These are phyloP conservation scores for Zygogramma bicolorata DNA, from an alignment of 2,888 invertebrate species.

Conservation along the genomic window DNA sequence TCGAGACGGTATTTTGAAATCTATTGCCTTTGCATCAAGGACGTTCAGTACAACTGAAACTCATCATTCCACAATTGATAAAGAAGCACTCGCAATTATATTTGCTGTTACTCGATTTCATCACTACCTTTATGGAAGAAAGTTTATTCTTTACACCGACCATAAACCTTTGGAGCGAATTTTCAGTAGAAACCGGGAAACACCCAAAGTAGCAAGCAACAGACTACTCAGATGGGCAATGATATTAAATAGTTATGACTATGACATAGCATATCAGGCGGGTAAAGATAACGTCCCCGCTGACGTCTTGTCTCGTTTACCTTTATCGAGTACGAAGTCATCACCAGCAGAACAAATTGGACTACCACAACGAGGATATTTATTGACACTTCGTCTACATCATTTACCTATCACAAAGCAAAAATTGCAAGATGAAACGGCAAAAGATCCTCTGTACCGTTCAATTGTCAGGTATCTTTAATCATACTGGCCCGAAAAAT, in stretches of 20 bases:
- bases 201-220: constrained; percentile 9
- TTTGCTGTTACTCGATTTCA: constrained; percentile 28
- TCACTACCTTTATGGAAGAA: too few species aligned
- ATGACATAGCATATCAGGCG: neutral
- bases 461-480: too few species aligned
- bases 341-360: neutral
- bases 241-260: neutral
- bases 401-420: too few species aligned
- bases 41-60: too few species aligned
- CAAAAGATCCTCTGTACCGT: too few species aligned
- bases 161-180: constrained; percentile 33
- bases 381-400: too few species aligned
- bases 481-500: too few species aligned
- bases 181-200: constrained; percentile 25
- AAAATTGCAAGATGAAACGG: too few species aligned
- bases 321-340: neutral
- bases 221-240: constrained; percentile 28
- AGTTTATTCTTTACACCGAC: constrained; percentile 20
- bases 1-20: too few species aligned
- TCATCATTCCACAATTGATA: too few species aligned
- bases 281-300: neutral
- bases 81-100: constrained; percentile 37
- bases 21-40: too few species aligned
- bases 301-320: neutral
- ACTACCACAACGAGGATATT: too few species aligned